Conservation (phyloP, 2,888 invertebrate species). For the Thelaira solivaga region DNA sequence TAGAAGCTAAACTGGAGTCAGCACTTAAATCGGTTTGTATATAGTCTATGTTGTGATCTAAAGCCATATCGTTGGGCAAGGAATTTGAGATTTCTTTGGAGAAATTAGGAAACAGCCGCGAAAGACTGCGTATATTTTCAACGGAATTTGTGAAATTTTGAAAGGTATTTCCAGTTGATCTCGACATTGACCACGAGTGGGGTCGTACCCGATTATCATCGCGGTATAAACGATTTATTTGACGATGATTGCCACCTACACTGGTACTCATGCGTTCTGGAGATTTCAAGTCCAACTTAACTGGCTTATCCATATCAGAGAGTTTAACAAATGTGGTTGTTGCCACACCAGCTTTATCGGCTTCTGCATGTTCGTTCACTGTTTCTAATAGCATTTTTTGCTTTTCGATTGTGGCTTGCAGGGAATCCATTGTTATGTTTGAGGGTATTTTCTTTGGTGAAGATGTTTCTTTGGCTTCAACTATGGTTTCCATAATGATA, state of each 20-base stretch:
- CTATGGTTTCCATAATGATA: conserved; percentile 76
- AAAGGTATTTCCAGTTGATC: conserved; percentile 79
- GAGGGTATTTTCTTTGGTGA: conserved; percentile 74
- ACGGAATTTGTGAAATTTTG: conserved; percentile 79
- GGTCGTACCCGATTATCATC: conserved; percentile 77
- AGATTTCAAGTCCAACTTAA: conserved; percentile 78
- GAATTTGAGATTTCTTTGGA: conserved; percentile 77
- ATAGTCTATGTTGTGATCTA: conserved; percentile 77
- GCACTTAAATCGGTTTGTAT: conserved; percentile 79
- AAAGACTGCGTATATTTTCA: conserved; percentile 80
- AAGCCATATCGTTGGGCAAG: conserved; percentile 74
- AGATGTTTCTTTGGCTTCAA: conserved; percentile 76
- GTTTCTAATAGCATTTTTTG: conserved; percentile 76
- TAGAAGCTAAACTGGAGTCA: conserved; percentile 80
- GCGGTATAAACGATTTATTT: conserved; percentile 74
- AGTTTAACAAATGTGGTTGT: conserved; percentile 83
- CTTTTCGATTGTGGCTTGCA: conserved; percentile 74
- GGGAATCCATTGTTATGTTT: conserved; percentile 73
- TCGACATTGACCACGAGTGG: conserved; percentile 79
- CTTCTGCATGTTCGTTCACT: conserved; percentile 74
- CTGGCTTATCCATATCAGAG: conserved; percentile 87
- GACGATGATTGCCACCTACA: conserved; percentile 73
- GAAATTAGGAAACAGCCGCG: conserved; percentile 82
- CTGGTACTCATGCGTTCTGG: conserved; percentile 76
- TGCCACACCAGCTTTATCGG: conserved; percentile 72